These are phyloP conservation scores for Scolanthus callimorphus DNA, from an alignment of 92 coral and sea anemone genomes.

Conservation along the genomic window DNA sequence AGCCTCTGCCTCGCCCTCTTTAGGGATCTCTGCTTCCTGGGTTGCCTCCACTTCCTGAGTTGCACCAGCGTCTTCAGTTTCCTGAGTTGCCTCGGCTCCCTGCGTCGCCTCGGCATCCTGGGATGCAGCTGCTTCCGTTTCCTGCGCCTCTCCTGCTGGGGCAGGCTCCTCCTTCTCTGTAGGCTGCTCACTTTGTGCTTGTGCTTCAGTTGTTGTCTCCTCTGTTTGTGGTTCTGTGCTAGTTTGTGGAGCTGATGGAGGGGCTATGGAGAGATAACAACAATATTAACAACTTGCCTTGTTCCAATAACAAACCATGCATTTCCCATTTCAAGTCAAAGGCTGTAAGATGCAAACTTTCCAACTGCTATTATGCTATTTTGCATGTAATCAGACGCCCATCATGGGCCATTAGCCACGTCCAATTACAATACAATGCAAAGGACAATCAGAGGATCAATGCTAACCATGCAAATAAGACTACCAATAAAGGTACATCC, in stretches of 20 bases:
- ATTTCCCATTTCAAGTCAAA: no score
- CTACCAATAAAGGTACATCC: no score
- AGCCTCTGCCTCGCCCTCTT: neutral
- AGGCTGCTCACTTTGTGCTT: neutral
- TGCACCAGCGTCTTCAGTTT: conserved; percentile 8
- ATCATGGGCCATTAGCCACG: no score
- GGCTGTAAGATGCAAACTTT: no score
- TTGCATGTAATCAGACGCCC: no score
- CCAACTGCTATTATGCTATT: no score
- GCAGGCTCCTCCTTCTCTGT: neutral
- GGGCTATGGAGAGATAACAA: neutral
- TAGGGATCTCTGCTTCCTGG: conserved; percentile 5
- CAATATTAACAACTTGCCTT: no score
- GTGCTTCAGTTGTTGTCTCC: neutral
- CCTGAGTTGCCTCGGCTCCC: conserved; percentile 7
- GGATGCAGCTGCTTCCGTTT: conserved; percentile 4
- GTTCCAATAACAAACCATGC: no score
- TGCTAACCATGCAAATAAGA: no score
- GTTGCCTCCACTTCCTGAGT: neutral
- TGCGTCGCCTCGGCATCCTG: conserved; percentile 14
- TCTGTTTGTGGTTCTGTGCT: neutral
- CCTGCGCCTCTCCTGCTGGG: conserved; percentile 2
- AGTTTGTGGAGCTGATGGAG: neutral
- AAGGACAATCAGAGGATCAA: no score
- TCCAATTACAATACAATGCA: no score